Evolutionary conservation across 2,113 vertebrate genomes (phyloP), one percentile per base, ranked within the genome.

Genomic region (Cathartes aura): DNA sequence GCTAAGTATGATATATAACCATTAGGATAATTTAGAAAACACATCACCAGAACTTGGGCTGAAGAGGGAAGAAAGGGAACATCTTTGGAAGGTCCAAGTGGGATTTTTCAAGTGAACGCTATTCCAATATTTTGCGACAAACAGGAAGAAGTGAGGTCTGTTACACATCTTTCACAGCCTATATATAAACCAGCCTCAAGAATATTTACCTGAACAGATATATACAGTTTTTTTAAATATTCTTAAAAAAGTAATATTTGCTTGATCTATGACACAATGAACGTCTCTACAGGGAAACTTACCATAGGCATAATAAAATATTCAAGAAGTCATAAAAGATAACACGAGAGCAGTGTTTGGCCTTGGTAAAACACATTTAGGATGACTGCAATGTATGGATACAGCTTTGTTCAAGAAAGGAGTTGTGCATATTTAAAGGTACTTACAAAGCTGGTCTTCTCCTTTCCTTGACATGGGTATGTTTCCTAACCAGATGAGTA

Each of bases 21-120:
- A 94, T 86, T 8, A 96, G 96, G 94, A 95, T 96, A 96, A 88
- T 95, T 97, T 97, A 97, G 96, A 98, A 98, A 96, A 95, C 94
- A 96, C 95, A 90, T 96, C 95, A 93, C 91, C 58, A 78, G 95
- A 95, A 95, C 86, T 83, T 88, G 95, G 91, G 94, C 87, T 93
- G 91, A 90, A 84, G 80, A 81, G 82, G 82, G 89, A 94, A 89
- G 80, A 70, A 93, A 73, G 91, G 87, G 86, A 95, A 96, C 94
- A 91, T 96, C 94, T 96, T 97, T 98, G 92, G 68, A 97, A 95
- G 76, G 94, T 89, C 58, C 87, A 91, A 67, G 70, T 92, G 82
- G 83, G 82, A 95, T 74, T 93, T 92, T 84, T 95, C 87, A 88
- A 97, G 94, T 95, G 91, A 94, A 95, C 21, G 8, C 83, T 94